Base-by-base conservation (phyloP, 1,140 invertebrate genomes). In the Bombus pyrosoma region DNA sequence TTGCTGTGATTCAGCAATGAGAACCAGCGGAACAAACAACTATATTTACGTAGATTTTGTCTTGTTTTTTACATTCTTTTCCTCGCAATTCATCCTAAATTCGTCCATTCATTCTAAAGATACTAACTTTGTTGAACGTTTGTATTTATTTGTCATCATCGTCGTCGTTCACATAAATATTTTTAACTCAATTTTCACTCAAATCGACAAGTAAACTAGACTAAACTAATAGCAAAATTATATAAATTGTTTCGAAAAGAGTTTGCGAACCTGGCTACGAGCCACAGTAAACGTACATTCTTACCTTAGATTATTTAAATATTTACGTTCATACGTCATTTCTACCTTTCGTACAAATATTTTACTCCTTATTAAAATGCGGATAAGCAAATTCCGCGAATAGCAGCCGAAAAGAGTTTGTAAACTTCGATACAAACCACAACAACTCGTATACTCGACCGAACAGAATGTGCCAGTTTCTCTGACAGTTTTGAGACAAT, bases 401-500 rank as follows among this genome's bases (percentile, higher is more conserved):
- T 5, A n/a, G 4, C 0, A 13, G 4, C 5, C 10, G 59, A 13
- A 6, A 73, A 64, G 68, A 68, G 74, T 81, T 64, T 85, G 34
- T 68, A 71, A 79, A 80, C 53, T 37, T 78, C 18, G 25, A 62
- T 25, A 43, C 34, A 59, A 74, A 10, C 18, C 41, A 18, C 18
- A 9, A 12, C 34, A 47, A 66, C 32, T n/a, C 15, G 64, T 66
- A 18, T 1, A 9, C 22, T 34, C 10, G 69, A 64, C 6, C 41
- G 59, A 66, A 66, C 28, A 3, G 32, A 75, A 75, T 62, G 47
- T 86, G 83, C 73, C 73, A 84, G 84, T 85, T 85, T 64, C 59
- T 88, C 39, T 12, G 37, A 13, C 32, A 22, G 53, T 88, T 81
- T 81, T 69, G 12, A 81, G 57, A 86, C 64, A 66, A 37, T 47